Evolutionary conservation across 1,140 invertebrate genomes (phyloP), one percentile per base, ranked within the genome.

Genomic region (Copidosoma floridanum): DNA sequence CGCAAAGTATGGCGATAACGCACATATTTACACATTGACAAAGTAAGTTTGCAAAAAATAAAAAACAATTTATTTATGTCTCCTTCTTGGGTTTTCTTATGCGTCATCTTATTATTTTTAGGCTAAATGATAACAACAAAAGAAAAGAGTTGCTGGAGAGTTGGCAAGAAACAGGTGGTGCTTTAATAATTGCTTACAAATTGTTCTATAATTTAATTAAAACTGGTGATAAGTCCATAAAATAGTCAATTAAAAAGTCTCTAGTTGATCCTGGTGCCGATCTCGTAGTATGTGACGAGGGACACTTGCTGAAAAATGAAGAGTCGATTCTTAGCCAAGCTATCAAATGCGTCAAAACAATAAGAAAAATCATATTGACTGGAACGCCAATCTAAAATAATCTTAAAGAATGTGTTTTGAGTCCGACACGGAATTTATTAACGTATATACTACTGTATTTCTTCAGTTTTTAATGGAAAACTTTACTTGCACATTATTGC

Each of bases 351-450:
- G 88, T 98, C 35, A 86, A 82, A 71, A 92, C 93, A 1, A 77
- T 81, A 20, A 80, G 94, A 12, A 84, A 95, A 64, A 90, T 98
- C 60, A 90, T 97, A 0, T 84, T 98, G 10, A 98, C 96, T 12
- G 95, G 96, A 56, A 98, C 95, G 0, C 96, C 96, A 2, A 77
- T 99, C 23, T 95, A 98, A 78, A 98, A 98, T 75, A 98, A 98
- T 83, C 84, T 98, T 12, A 86, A 86, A 69, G 96, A 98, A 84
- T 98, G 89, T 91, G 23, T 35, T 59, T 53, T n/a, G 5, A 48
- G 5, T n/a, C 12, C 29, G 6, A 32, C 6, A 32, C 6, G 12
- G 12, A 32, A 32, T 8, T 32, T 6, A 8, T 8, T 32, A 32
- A 32, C 12, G 6, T 6, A 32, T 6, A 12, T 12, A 32, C 12